phyloP scores from a whole-genome alignment of 2,113 vertebrate genomes.

The Scatophagus argus region DNA sequence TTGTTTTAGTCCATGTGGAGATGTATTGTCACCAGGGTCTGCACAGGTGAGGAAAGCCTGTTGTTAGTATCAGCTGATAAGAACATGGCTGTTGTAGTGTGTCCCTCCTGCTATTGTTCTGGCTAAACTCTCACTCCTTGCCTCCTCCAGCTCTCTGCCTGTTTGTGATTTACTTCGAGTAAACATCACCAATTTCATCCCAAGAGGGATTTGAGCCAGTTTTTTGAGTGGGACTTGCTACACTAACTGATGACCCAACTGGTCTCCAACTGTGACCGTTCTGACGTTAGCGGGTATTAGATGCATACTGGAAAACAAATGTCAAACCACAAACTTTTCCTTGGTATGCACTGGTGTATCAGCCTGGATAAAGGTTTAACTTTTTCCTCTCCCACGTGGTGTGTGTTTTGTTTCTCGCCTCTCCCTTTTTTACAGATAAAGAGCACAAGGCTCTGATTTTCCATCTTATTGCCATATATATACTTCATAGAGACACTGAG shows the following conservation, averaged over 20 bases:
- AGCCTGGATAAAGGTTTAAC: constrained; percentile 26
- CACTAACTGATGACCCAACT: constrained; percentile 4
- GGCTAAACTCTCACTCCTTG: constrained; percentile 46
- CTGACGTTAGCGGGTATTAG: constrained; percentile 13
- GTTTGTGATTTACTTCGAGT: constrained; percentile 56
- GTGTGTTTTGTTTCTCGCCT: constrained; percentile 27
- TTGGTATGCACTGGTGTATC: neutral
- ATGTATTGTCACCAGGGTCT: constrained; percentile 11
- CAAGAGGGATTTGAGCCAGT: constrained; percentile 20
- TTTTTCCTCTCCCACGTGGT: constrained; percentile 47
- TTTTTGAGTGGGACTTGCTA: neutral
- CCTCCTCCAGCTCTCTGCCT: constrained; percentile 48
- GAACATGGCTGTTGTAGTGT: constrained; percentile 19
- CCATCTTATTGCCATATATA: constrained; percentile 70
- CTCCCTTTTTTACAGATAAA: constrained; percentile 32
- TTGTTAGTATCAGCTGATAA: constrained; percentile 55
- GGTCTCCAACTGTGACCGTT: constrained; percentile 28
- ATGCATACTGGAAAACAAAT: constrained; percentile 44
- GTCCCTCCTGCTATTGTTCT: constrained; percentile 65
- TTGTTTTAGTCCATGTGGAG: neutral
- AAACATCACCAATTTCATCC: constrained; percentile 51
- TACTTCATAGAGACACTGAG: constrained; percentile 46
- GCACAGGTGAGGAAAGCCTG: constrained; percentile 54
- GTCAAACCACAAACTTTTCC: constrained; percentile 25
- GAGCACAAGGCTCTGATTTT: constrained; percentile 49